Evolutionary conservation across 2,888 invertebrate species (phyloP), one percentile per base, ranked within the genome.

Genomic region (Mactromeris polynyma): DNA sequence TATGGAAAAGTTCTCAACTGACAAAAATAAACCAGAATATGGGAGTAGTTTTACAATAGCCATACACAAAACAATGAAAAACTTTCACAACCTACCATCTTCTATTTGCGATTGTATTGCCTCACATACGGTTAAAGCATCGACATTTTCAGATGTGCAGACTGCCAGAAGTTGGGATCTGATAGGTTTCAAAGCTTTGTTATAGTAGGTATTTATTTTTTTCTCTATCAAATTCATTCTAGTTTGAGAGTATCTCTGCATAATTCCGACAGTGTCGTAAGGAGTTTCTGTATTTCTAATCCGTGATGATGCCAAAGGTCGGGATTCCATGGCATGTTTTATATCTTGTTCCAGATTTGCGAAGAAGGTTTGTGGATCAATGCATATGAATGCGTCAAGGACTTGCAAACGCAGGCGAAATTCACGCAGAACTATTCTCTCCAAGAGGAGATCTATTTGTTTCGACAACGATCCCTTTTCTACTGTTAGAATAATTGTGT

Each of bases 341-440:
- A 77, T 77, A 14, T 73, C 73, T 14, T 77, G 42, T n/a, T 73
- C 77, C 19, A 83, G 26, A 46, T 31, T 51, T 36, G 83, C 46
- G 42, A 83, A 83, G 7, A 77, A 42, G n/a, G 36, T 26, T 19
- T 51, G 9, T 73, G 19, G 19, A 14, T 79, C 46, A 2, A 87
- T 38, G 26, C 42, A 46, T 38, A 46, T 51, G 33, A 83, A 64
- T 19, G 58, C 42, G n/a, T 31, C 19, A n/a, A 87, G 69, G 19
- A 79, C 83, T 9, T 79, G n/a, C 7, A 87, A 33, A 33, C 83
- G n/a, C 2, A 14, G n/a, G 19, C 42, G 33, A 9, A 87, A 82
- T n/a, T 78, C 33, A 36, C 80, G 40, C 42, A 87, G 83, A 14
- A 87, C 79, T 31, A 87, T 83, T 19, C 87, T 79, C 42, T 87